Base-by-base conservation (phyloP, 64 coral and sea anemone genomes). In the Pocillopora verrucosa region DNA sequence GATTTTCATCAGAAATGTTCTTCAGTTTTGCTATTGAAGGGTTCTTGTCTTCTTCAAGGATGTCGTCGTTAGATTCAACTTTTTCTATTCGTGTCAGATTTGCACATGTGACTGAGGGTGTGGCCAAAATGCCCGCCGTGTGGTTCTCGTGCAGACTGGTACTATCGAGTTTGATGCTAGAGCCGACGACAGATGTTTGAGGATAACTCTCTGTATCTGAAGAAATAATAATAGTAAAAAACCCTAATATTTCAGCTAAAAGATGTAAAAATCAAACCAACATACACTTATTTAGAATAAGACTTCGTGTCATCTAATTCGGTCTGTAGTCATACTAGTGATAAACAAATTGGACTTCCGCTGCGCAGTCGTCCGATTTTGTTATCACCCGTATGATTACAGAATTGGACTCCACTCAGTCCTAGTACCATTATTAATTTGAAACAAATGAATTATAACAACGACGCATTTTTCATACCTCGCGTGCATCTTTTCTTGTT, bases 61-160 rank as follows among this genome's bases (percentile, higher is more conserved):
- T 26, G 79, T 37, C 34, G 34, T 35, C 79, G 0, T 17, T 77
- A 56, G 37, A 20, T 77, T 56, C 56, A 1, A 45, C 1, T 13
- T 81, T 81, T 26, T 20, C 41, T 85, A 51, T 72, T 20, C 82
- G 64, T 12, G 58, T 0, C 10, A 70, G 35, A 20, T 72, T 65
- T 72, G 82, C 16, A 12, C 22, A 10, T 22, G 22, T 9, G 6
- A 85, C 17, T n/a, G 22, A 57, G 10, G 82, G 82, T 58, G 89
- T 91, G 10, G 73, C 89, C 25, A 91, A 41, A 24, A 91, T 85
- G 41, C 74, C 89, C 4, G 80, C 81, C 10, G 24, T 57, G 16
- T 63, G 70, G 17, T 19, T 22, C 65, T 57, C 17, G 61, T 3
- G 19, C 16, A 7, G 11, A 68, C 34, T 19, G 0, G 11, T 20